Evolutionary conservation across 1,140 invertebrate species (phyloP), one percentile per base, ranked within the genome.

Genomic region (Babylonia areolata): DNA sequence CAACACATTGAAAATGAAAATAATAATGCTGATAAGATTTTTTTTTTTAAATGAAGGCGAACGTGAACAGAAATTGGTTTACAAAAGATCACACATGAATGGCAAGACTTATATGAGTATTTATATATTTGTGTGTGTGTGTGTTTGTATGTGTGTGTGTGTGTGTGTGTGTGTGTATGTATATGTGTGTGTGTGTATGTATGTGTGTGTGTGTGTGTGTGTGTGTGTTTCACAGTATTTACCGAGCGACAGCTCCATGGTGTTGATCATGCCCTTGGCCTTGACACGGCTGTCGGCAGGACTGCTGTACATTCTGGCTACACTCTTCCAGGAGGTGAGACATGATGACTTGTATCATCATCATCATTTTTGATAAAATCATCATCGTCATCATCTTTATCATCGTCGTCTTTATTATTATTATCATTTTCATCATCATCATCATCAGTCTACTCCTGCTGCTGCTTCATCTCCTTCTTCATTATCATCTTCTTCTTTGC

Each of bases 201-300:
- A 23, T 64, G 20, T n/a, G 46, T 64, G 9, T 64, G 58, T 64
- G 58, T 64, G 58, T 64, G 58, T 64, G 58, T 58, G 75, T 9
- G 84, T 54, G n/a, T n/a, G n/a, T n/a, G n/a, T n/a, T n/a, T n/a
- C n/a, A 37, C 82, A 89, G 86, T 81, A 87, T 46, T 35, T 89
- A 64, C 5, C 23, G 31, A 17, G 1, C 17, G 81, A 77, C 15
- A 77, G 46, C 64, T 85, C 58, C 1, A 39, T 87, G 3, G 42
- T 88, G 15, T 15, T 87, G 35, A 64, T 87, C 58, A 78, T 89
- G 23, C 85, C 85, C 39, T 73, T 85, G 42, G 75, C 71, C 42
- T 71, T 89, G n/a, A 85, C 87, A 5, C 84, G 88, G 39, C 89
- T 82, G 42, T 84, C 85, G 31, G 90, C 87, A 33, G 88, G 88